Conservation (phyloP, 2,888 invertebrate genomes). For the Oasisia sp. region DNA sequence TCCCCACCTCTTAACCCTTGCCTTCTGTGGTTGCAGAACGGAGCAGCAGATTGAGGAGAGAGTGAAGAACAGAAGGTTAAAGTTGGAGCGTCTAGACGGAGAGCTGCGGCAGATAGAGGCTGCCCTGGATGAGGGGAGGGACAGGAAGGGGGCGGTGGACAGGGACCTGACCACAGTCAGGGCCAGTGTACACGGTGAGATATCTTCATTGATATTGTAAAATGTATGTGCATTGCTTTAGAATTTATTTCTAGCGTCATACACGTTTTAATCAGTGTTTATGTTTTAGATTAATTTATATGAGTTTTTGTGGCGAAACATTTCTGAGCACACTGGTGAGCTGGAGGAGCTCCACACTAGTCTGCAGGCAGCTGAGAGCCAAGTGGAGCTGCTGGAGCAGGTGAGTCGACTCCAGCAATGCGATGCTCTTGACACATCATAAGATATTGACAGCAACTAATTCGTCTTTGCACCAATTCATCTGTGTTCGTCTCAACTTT, state of each 20-base stretch:
- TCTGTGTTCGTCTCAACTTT: no score
- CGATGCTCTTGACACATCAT: not conserved
- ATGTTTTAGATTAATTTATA: no score
- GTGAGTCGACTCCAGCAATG: constrained; percentile 21
- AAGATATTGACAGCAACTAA: no score
- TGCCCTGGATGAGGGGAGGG: constrained; percentile 24
- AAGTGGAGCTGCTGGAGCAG: constrained; percentile 30
- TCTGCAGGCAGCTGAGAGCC: constrained; percentile 23
- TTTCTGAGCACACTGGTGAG: constrained; percentile 24
- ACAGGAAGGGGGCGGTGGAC: constrained; percentile 22
- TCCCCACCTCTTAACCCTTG: not conserved
- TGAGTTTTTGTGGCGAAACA: not conserved
- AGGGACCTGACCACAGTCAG: constrained; percentile 25
- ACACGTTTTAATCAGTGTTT: no score
- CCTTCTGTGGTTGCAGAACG: not conserved
- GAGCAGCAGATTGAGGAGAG: constrained; percentile 28
- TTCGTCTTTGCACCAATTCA: no score
- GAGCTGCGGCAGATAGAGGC: constrained; percentile 27
- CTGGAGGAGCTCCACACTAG: constrained; percentile 22
- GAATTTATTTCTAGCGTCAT: no score
- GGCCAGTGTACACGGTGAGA: constrained; percentile 22
- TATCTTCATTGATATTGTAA: no score
- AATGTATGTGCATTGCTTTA: no score
- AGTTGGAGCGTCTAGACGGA: constrained; percentile 21
- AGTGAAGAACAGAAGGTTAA: constrained; percentile 24